A percentile compares a stretch with the other conserved stretches of the same genome.
phyloP scores from a whole-genome alignment of 2,888 invertebrate species.

The Yponomeuta cagnagella region DNA sequence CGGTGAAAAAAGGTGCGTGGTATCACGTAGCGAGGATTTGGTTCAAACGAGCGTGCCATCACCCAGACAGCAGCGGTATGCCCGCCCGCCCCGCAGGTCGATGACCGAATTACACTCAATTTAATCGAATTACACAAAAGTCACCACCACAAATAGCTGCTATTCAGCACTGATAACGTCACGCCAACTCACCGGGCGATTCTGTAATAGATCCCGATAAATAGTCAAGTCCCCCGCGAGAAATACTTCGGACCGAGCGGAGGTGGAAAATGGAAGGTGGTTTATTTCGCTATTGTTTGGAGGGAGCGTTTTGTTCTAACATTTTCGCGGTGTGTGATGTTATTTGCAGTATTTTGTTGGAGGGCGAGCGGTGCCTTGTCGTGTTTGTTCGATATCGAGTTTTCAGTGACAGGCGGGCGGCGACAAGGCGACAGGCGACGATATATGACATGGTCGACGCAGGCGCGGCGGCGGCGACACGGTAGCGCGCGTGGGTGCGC shows the following conservation, averaged over 20 bases:
- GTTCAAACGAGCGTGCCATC: constrained; percentile 45
- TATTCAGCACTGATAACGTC: constrained; percentile 13
- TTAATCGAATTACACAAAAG: constrained; percentile 55
- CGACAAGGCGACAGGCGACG: constrained; percentile 30
- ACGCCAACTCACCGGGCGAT: constrained; percentile 15
- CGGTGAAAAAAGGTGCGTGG: constrained; percentile 49
- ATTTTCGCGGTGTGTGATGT: constrained; percentile 28
- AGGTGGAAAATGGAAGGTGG: constrained; percentile 50
- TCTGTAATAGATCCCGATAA: constrained; percentile 32
- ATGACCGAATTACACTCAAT: constrained; percentile 49
- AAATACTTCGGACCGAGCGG: constrained; percentile 37
- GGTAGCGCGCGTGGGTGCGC: constrained; percentile 42
- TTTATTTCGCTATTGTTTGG: constrained; percentile 66
- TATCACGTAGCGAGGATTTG: constrained; percentile 55
- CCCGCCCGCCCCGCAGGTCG: constrained; percentile 36
- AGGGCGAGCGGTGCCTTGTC: constrained; percentile 12
- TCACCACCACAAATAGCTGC: constrained; percentile 40
- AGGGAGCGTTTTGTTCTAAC: constrained; percentile 43
- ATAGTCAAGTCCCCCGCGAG: constrained; percentile 27
- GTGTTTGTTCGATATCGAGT: constrained; percentile 37
- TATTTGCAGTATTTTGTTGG: constrained; percentile 26
- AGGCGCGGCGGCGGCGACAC: constrained; percentile 24
- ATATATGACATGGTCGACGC: constrained; percentile 37
- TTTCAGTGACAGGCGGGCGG: constrained; percentile 30
- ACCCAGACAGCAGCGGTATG: constrained; percentile 12